Percentiles rank a stretch among this genome's conserved stretches.
Evolutionary conservation across 2,888 invertebrate species (phyloP).

Genomic region (Calameuta idolon): DNA sequence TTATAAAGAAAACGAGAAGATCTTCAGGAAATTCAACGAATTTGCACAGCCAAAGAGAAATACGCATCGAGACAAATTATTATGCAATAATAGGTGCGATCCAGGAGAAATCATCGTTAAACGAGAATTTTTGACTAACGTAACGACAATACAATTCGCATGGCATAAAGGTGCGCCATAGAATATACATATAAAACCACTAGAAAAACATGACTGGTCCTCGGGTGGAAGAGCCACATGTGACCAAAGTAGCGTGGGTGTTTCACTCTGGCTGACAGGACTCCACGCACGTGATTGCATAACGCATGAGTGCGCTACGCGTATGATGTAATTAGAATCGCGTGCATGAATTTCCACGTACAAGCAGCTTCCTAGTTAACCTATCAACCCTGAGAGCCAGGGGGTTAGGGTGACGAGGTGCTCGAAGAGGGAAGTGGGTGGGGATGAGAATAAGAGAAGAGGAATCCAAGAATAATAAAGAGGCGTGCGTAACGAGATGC

Average conservation of each 20-base stretch:
- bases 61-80: neutral
- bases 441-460: neutral
- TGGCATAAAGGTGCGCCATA: neutral
- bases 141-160: neutral
- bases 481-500: neutral
- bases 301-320: conserved; percentile 34
- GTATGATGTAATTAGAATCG: conserved; percentile 46
- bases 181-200: neutral
- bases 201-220: neutral
- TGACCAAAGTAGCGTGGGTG: conserved; percentile 25
- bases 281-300: conserved; percentile 42
- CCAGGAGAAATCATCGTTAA: neutral
- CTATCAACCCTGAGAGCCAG: conserved; percentile 42
- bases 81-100: neutral
- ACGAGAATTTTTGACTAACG: neutral
- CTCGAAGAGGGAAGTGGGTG: neutral
- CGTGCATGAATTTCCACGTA: conserved; percentile 34
- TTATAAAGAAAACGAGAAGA: neutral
- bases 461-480: neutral
- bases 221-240: neutral
- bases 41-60: neutral
- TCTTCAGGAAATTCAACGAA: neutral
- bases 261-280: conserved; percentile 37
- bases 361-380: conserved; percentile 57
- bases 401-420: conserved; percentile 11